phyloP scores from a whole-genome alignment of 2,113 vertebrate species.

The Pseudonaja textilis region DNA sequence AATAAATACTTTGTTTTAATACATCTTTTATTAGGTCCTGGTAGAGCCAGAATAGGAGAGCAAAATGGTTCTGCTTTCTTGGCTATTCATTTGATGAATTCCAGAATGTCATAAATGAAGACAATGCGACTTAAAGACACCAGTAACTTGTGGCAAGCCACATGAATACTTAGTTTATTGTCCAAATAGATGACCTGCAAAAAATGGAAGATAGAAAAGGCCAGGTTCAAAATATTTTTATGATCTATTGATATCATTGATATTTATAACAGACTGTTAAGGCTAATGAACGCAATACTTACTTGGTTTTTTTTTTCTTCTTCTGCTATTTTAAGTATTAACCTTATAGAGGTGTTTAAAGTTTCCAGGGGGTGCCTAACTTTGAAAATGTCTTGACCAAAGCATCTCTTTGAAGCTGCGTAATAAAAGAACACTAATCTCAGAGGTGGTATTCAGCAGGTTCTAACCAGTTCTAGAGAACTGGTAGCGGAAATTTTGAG shows the following conservation, averaged over 20 bases:
- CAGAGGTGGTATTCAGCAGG: too few relatives aligned
- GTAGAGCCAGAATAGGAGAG: conserved; percentile 38
- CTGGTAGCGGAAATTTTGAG: too few relatives aligned
- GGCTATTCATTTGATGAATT: conserved; percentile 39
- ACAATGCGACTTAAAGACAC: conserved; percentile 40
- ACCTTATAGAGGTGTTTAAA: background rate
- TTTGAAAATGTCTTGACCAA: background rate
- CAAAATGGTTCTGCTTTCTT: conserved; percentile 43
- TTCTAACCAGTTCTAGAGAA: too few relatives aligned
- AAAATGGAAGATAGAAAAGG: background rate
- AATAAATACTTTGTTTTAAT: conserved; percentile 23
- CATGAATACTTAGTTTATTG: conserved; percentile 45
- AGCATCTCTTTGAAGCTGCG: background rate
- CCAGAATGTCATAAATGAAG: conserved; percentile 45
- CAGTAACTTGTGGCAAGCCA: conserved; percentile 47
- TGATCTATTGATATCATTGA: background rate
- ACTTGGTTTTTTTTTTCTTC: background rate
- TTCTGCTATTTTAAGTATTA: background rate
- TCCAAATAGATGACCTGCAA: conserved; percentile 24
- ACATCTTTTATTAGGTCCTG: background rate
- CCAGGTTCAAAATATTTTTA: conserved; percentile 11
- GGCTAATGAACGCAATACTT: background rate
- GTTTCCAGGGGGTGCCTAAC: background rate
- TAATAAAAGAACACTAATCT: background rate
- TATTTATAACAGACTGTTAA: background rate